Base-by-base conservation (phyloP, 2,113 vertebrate species). In the Scortum barcoo region DNA sequence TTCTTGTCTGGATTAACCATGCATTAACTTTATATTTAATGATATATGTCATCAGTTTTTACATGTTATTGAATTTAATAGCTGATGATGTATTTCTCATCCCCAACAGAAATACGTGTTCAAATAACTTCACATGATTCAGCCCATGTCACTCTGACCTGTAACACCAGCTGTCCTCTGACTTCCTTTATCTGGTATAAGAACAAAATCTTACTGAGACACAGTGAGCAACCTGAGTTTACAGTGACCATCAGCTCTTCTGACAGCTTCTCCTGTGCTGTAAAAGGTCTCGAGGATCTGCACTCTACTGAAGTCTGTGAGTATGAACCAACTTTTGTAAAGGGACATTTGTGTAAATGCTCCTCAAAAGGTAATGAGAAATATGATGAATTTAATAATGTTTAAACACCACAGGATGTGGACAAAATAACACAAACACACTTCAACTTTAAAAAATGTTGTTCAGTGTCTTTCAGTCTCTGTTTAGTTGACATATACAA, bases 171-270 rank as follows among this genome's bases (percentile, higher is more conserved):
- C 76, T 85, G 83, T 80, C 17, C 70, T 54, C 20, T 54, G 54
- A 66, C 63, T 8, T 33, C 68, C 51, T 7, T 20, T 19, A 50
- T 7, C 2, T 50, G 48, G 48, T 36, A 36, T 36, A 36, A 36
- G 0, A 26, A 17, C 1, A 26, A 46, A 71, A 0, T 9, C 0
- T 7, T n/a, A 7, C 0, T 2, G 6, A 16, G 0, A 11, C 0
- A 11, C 1, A n/a, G 0, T 7, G 3, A 33, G 1, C 4, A 0
- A 0, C 22, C 5, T 14, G 2, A 14, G 24, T 0, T 30, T 7
- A 0, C 0, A 33, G 8, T 14, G 13, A 0, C 0, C 1, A 0
- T 0, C 20, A 17, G 3, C 6, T 36, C 33, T 9, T 0, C 0
- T 70, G 0, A 38, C 0, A 22, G 7, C 6, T 22, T 38, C 65